These are phyloP conservation scores for Sebastes diploproa DNA, from an alignment of 2,797 vertebrate genomes.

Conservation along the genomic window DNA sequence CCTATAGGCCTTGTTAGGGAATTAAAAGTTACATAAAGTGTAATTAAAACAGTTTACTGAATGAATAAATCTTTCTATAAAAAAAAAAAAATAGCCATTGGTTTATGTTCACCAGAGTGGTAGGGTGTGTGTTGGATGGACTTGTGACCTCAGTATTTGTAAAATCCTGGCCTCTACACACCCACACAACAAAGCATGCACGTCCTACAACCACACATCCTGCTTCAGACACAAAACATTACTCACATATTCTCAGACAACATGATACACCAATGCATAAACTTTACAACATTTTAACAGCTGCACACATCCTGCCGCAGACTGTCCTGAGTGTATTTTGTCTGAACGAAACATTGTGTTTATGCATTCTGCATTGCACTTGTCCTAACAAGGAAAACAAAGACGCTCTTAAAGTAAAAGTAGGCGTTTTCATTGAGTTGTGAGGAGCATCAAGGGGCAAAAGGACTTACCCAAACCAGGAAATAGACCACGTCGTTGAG, in stretches of 20 bases:
- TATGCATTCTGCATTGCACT: neutral
- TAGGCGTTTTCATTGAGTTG: neutral
- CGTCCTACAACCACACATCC: no score
- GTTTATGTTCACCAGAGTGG: no score
- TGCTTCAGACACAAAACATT: neutral
- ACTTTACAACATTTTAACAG: neutral
- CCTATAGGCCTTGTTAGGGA: no score
- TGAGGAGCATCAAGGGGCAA: neutral
- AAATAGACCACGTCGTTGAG: neutral
- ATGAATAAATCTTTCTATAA: neutral
- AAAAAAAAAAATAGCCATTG: no score
- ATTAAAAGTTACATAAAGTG: neutral
- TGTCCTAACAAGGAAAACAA: neutral
- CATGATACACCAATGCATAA: rapidly evolving
- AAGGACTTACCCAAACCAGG: constrained; percentile 45
- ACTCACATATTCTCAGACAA: neutral
- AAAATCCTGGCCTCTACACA: neutral
- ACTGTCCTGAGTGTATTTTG: neutral
- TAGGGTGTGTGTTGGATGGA: neutral
- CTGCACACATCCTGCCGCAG: neutral
- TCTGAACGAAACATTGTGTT: neutral
- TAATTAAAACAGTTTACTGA: neutral
- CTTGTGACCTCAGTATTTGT: neutral
- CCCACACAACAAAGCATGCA: neutral
- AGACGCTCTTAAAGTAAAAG: no score